Conservation (phyloP, 2,113 vertebrate genomes). For the Okapia johnstoni region DNA sequence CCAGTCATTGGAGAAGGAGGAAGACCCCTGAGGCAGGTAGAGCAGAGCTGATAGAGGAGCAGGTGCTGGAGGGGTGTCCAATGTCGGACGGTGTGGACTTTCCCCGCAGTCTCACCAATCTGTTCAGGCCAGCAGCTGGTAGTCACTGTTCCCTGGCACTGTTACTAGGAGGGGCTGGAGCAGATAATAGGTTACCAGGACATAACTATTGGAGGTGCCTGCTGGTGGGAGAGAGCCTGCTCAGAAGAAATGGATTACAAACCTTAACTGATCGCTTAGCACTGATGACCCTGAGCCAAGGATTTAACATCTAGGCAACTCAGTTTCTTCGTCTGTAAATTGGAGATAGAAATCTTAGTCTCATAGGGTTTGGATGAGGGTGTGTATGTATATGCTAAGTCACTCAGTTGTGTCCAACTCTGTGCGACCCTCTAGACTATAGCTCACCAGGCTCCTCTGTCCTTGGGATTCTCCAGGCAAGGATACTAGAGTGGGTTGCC, state of each 20-base stretch:
- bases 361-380: not conserved
- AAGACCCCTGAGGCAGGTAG: not conserved
- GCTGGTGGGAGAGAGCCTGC: not conserved
- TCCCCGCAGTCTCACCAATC: not conserved
- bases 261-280: not conserved
- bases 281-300: not conserved
- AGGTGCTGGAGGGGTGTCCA: not conserved
- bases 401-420: not conserved
- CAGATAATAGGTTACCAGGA: not conserved
- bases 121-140: not conserved
- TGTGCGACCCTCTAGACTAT: not conserved
- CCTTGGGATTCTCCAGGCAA: not conserved
- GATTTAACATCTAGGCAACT: not conserved
- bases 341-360: not conserved
- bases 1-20: not conserved
- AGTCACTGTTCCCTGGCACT: not conserved
- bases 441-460: not conserved
- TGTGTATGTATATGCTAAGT: not conserved
- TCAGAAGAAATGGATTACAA: not conserved
- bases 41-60: not conserved
- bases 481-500: not conserved
- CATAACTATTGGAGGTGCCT: not conserved
- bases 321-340: not conserved
- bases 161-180: not conserved
- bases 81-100: not conserved